Conservation (phyloP, 2,797 vertebrate species). For the Diplodus sargus region DNA sequence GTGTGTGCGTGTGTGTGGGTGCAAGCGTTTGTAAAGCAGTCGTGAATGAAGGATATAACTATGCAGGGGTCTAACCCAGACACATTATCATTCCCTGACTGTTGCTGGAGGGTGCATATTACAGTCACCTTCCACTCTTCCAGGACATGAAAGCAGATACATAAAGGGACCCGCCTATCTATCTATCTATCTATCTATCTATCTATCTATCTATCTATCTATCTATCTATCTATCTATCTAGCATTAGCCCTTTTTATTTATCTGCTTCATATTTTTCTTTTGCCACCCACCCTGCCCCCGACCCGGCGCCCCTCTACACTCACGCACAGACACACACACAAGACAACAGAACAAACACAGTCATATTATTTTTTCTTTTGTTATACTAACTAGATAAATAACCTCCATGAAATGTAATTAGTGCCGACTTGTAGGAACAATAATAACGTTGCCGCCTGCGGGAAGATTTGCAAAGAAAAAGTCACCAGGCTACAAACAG, state of each 20-base stretch:
- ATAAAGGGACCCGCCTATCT: constrained; percentile 2
- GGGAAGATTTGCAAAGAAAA: background rate
- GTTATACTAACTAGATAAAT: constrained; percentile 53
- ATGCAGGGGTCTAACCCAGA: constrained; percentile 64
- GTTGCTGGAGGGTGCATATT: constrained; percentile 51
- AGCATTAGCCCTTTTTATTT: background rate
- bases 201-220: background rate
- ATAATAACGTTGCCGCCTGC: constrained; percentile 20
- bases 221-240: background rate
- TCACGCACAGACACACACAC: background rate
- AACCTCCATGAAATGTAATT: constrained; percentile 54
- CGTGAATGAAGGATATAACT: constrained; percentile 58
- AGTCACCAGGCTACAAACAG: background rate
- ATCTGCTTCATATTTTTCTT: background rate
- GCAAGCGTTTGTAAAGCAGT: constrained; percentile 40
- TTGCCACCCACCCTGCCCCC: background rate
- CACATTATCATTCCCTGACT: constrained; percentile 64
- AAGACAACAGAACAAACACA: constrained; percentile 7
- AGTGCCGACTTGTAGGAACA: constrained; percentile 34
- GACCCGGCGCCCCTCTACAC: background rate
- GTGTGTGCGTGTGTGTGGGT: constrained; percentile 12
- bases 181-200: background rate
- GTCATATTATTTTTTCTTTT: constrained; percentile 29
- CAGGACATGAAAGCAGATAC: constrained; percentile 40
- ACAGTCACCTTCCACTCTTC: constrained; percentile 61